Evolutionary conservation across 2,797 vertebrate genomes (phyloP), one percentile per base, ranked within the genome.

Genomic region (Pogonophryne albipinna): DNA sequence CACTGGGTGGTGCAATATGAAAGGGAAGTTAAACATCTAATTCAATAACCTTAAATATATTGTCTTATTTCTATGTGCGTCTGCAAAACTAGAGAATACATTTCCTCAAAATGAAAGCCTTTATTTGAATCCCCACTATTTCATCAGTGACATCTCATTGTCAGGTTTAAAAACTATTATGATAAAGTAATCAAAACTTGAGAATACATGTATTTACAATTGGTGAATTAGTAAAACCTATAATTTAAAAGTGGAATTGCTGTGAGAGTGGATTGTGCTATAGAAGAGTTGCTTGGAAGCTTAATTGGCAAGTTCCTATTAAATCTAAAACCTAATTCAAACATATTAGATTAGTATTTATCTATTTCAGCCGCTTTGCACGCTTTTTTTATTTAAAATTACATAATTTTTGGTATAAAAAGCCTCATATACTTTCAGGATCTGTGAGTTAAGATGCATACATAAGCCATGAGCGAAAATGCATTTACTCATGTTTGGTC

Each of bases 1-100:
- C 79, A 81, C 81, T 78, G 76, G 82, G 79, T 63, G 82, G 87
- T 65, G 87, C 72, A 84, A 53, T 83, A 42, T 65, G 56, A 80
- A 62, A 74, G 53, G 27, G 44, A 61, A 46, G 65, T 16, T n/a
- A 15, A 14, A 46, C 4, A 44, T 17, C 0, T 15, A 13, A 19
- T 63, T 47, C 3, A 60, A 17, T 34, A 52, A 79, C 6, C 44
- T 58, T 19, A 69, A 63, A 71, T 4, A 44, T 66, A 17, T 55
- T 68, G 9, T 49, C 52, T 62, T 0, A 0, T 20, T 11, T 51
- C 34, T 38, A 38, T 38, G 34, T 38, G 0, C 15, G 34, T 61
- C 56, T 41, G n/a, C 34, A 52, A 16, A 57, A 55, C 45, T 49
- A n/a, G 9, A 17, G n/a, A 19, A 45, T 9, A 34, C 20, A 9